These are phyloP conservation scores for Neotoxoptera formosana DNA, from an alignment of 1,140 invertebrate species.

Conservation along the genomic window DNA sequence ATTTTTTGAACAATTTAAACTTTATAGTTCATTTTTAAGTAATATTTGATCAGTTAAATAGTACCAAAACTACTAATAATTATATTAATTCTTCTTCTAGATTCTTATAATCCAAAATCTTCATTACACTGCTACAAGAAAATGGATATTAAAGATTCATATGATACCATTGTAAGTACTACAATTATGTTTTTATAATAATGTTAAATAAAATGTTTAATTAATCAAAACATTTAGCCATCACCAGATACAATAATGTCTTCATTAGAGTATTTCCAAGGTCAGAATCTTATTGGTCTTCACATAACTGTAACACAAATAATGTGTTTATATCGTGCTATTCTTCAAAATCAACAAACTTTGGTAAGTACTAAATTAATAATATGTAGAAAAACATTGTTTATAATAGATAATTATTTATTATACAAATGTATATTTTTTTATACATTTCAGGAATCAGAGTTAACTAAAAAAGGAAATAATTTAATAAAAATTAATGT, in stretches of 20 bases:
- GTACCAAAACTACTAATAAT: not conserved
- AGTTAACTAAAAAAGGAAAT: constrained; percentile 44
- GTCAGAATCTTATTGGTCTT: constrained; percentile 53
- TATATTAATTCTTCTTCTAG: not conserved
- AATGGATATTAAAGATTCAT: not conserved
- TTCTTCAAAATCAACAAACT: constrained; percentile 38
- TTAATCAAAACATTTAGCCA: constrained; percentile 44
- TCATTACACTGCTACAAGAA: constrained; percentile 26
- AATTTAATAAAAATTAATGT: constrained; percentile 51
- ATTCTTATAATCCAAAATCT: constrained; percentile 16
- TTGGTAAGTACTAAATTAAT: constrained; percentile 17
- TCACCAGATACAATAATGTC: constrained; percentile 30
- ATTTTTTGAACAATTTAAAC: constrained; percentile 49
- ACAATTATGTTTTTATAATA: not conserved
- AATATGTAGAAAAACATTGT: not conserved
- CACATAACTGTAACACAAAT: constrained; percentile 50
- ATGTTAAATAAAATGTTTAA: not conserved
- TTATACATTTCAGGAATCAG: constrained; percentile 30
- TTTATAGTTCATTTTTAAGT: constrained; percentile 52
- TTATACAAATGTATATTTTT: not conserved
- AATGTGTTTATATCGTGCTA: constrained; percentile 38
- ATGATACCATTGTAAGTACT: constrained; percentile 11
- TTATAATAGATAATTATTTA: not conserved
- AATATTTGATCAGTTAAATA: not conserved
- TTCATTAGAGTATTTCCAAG: constrained; percentile 51